A percentile compares a stretch with the other conserved stretches of the same genome.
Conservation (phyloP, 2,797 vertebrate species). For the Valencia hispanica region DNA sequence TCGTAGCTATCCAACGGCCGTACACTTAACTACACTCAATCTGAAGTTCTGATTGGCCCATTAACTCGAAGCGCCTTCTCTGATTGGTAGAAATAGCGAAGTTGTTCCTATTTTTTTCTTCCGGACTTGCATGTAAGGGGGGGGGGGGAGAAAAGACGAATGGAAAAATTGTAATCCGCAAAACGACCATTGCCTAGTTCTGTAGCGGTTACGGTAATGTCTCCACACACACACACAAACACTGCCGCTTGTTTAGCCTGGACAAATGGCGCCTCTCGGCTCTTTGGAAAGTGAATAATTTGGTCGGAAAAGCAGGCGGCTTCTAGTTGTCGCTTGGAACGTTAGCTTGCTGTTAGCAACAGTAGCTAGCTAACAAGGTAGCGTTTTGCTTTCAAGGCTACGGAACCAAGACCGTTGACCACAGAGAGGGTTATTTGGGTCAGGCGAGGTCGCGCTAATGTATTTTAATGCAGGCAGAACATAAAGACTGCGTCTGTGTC, state of each 20-base stretch:
- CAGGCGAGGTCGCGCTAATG: not conserved
- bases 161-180: constrained; percentile 77
- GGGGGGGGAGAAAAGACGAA: constrained; percentile 79
- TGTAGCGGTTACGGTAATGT: constrained; percentile 65
- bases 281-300: constrained; percentile 35
- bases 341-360: constrained; percentile 69
- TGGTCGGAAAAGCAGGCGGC: constrained; percentile 32
- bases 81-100: constrained; percentile 55
- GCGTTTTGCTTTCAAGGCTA: constrained; percentile 46
- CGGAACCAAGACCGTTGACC: not conserved
- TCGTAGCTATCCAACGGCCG: not conserved
- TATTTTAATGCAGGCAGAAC: not conserved
- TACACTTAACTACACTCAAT: not conserved
- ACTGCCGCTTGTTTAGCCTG: not conserved
- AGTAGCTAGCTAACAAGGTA: constrained; percentile 59
- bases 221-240: not conserved
- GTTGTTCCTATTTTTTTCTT: constrained; percentile 62
- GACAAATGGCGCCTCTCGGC: not conserved
- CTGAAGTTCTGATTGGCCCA: constrained; percentile 48
- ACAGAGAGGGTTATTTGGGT: not conserved
- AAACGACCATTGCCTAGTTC: constrained; percentile 59
- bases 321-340: constrained; percentile 45
- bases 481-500: not conserved
- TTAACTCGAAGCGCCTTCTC: not conserved
- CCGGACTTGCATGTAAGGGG: constrained; percentile 77